Evolutionary conservation across 1,140 invertebrate genomes (phyloP).

Genomic region (Atta colombica): DNA sequence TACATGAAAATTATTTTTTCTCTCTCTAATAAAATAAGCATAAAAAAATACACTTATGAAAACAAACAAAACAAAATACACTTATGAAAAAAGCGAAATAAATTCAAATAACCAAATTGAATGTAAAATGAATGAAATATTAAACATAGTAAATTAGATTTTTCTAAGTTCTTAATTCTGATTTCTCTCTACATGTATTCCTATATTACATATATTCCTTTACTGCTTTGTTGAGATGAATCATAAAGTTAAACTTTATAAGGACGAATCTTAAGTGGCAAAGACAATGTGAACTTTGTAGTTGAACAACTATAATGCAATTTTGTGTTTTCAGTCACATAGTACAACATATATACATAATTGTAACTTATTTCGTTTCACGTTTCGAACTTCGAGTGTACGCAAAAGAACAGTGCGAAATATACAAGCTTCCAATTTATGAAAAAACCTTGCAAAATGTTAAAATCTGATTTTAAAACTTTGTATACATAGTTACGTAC

Average conservation of each 20-base stretch:
- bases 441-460: too few species aligned
- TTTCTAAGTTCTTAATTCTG: background rate
- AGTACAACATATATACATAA: background rate
- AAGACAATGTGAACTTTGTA: background rate
- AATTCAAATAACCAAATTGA: background rate
- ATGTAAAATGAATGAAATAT: background rate
- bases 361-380: slow-evolving; percentile 21
- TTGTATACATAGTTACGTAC: too few species aligned
- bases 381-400: background rate
- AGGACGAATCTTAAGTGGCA: slow-evolving; percentile 12
- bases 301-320: slow-evolving; percentile 32
- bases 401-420: background rate
- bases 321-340: slow-evolving; percentile 14
- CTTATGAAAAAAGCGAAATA: background rate
- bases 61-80: background rate
- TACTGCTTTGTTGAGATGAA: background rate
- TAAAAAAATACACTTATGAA: background rate
- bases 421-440: background rate
- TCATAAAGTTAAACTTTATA: background rate
- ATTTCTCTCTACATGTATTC: background rate
- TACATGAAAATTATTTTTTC: background rate
- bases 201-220: background rate
- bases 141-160: background rate
- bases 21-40: background rate
- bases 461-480: too few species aligned